Percentiles rank a stretch among this genome's conserved stretches.
These are phyloP conservation scores for Onychostoma macrolepis DNA, from an alignment of 2,113 vertebrate species.

Conservation along the genomic window DNA sequence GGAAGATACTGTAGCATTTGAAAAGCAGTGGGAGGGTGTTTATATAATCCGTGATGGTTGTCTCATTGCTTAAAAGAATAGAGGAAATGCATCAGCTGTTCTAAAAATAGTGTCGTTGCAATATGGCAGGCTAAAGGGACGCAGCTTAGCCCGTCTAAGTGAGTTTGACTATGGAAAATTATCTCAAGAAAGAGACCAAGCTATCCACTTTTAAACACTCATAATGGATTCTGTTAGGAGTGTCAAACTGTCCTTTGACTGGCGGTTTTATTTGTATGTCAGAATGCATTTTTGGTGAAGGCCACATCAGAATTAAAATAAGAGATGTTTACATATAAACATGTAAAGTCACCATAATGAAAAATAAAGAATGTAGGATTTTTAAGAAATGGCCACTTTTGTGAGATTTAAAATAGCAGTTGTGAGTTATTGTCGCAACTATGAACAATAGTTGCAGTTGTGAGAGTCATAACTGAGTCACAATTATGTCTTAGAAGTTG, in stretches of 20 bases:
- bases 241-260: not conserved
- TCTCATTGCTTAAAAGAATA: conserved; percentile 32
- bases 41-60: conserved; percentile 45
- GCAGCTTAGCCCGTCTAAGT: conserved; percentile 17
- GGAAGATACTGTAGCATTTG: conserved; percentile 40
- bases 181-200: conserved; percentile 7
- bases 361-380: too few species aligned
- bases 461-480: too few species aligned
- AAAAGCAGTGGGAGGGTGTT: conserved; percentile 41
- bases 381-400: too few species aligned
- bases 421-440: too few species aligned
- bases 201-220: conserved; percentile 36
- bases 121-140: conserved; percentile 12
- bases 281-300: conserved; percentile 46
- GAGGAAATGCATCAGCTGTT: not conserved
- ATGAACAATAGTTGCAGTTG: too few species aligned
- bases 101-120: conserved; percentile 4
- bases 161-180: conserved; percentile 39
- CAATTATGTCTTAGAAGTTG: too few species aligned
- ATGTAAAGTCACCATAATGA: too few species aligned
- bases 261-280: conserved; percentile 54
- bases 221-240: conserved; percentile 25
- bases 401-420: too few species aligned
- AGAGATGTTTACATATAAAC: too few species aligned
- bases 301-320: too few species aligned